Base-by-base conservation (phyloP, 37 sponge, comb jelly and placozoan species). In the Mnemiopsis leidyi region DNA sequence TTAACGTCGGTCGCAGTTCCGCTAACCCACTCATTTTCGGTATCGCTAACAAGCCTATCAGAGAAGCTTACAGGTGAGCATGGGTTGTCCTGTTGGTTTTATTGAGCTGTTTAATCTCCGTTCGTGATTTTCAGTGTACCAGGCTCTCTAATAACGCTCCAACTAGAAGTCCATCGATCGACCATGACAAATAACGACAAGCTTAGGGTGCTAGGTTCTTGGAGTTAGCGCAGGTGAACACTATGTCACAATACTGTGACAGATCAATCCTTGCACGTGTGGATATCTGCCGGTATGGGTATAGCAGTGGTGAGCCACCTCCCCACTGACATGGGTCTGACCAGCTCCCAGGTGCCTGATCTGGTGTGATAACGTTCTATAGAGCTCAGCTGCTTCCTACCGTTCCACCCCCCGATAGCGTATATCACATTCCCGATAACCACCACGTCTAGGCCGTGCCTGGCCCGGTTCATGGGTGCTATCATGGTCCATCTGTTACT, bases 361-460 rank as follows among this genome's bases (percentile, higher is more conserved):
- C 90, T 38, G 30, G 90, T 85, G 90, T 85, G 90, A 85, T 85
- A 85, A 0, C 90, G 25, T 61, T 85, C 90, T 21, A 85, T 33
- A 3, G 90, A 85, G 33, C 48, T 39, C 61, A 85, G 61, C 35
- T 85, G 33, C 90, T 85, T 85, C 48, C 21, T 0, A 28, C 90
- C 90, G 36, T 85, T 85, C 90, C 90, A 85, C 29, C 90, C 90
- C 61, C 90, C 90, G 25, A 85, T 85, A 23, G 90, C 90, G 61
- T 85, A 85, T 38, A 85, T 85, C 39, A 85, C 61, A 23, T 85
- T 85, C 26, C 90, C 90, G 1, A 85, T 39, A 26, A 26, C 90
- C 9, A 85, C 90, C 90, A 40, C 61, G 26, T 40, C 40, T 26
- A 38, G 61, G 0, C 79, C 79, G 35, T 77, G 79, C 18, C 79